Evolutionary conservation across 2,888 invertebrate species (phyloP), one percentile per base, ranked within the genome.

Genomic region (Amorpha juglandis): DNA sequence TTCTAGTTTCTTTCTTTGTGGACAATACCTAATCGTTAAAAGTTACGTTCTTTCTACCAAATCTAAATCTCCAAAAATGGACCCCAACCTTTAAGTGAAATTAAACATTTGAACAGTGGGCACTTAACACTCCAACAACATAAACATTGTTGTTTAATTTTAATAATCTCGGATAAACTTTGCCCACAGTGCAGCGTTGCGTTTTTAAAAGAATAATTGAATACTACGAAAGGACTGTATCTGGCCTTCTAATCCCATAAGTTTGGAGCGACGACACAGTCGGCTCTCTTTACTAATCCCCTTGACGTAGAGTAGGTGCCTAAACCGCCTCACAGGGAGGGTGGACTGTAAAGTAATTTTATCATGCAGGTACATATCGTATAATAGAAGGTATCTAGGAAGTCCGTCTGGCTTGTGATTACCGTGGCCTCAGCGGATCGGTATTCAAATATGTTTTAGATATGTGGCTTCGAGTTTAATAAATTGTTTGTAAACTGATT

Each of bases 241-340:
- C 68, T 73, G 70, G 74, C 70, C 75, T 74, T 75, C 73, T 79
- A 84, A 84, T 86, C 83, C 83, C 75, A 73, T 69, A 81, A 79
- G 81, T 81, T 77, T 76, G 70, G 69, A 69, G 71, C 70, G 78
- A 71, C 77, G 80, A 82, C 81, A 76, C 68, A 55, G 16, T 4
- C 50, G 68, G 74, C 69, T 66, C 74, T 71, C 67, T 70, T 64
- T 69, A 71, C 76, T 84, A 85, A 87, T 84, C 81, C 79, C 70
- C 71, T 80, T 83, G 85, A 86, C 80, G 81, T 78, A 85, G 81
- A 71, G 42, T 12, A 11, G n/a, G n/a, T n/a, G n/a, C 38, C 42
- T 16, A 38, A 42, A 58, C 42, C 38, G 19, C 42, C 12, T 38
- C 38, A 33, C n/a, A 27, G 27, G 27, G 1, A 27, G 27, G 27